Percentiles rank a stretch among this genome's conserved stretches.
Conservation (phyloP, 2,888 invertebrate genomes). For the Pachydiplax longipennis region DNA sequence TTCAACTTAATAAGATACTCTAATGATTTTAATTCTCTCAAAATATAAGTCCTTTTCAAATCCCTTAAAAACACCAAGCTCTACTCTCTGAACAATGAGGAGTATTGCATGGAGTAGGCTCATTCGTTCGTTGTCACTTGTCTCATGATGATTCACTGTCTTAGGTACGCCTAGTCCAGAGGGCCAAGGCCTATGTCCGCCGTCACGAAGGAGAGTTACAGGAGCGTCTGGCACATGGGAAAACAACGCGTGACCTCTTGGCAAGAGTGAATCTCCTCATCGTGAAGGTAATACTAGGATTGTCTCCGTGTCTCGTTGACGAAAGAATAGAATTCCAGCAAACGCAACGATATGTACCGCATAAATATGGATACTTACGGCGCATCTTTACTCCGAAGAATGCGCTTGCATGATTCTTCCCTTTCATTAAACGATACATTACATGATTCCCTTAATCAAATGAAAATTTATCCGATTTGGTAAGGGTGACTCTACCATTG, state of each 20-base stretch:
- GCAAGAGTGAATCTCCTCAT: slow-evolving; percentile 83
- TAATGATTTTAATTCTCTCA: neutral
- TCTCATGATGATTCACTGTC: neutral
- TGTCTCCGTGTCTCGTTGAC: neutral
- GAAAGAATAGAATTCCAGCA: neutral
- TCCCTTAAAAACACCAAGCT: too few species aligned
- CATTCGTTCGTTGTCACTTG: too few species aligned
- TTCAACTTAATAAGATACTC: neutral
- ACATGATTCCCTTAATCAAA: too few species aligned
- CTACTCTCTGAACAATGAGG: too few species aligned
- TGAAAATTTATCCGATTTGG: too few species aligned
- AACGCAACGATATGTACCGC: neutral
- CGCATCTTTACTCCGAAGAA: too few species aligned
- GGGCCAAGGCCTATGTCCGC: slow-evolving; percentile 87
- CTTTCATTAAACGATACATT: too few species aligned
- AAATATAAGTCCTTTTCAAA: neutral
- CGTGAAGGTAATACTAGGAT: slow-evolving; percentile 71
- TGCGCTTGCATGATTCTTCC: too few species aligned
- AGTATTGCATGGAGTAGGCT: too few species aligned
- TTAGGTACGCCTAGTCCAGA: slow-evolving; percentile 73
- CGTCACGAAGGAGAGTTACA: slow-evolving; percentile 90
- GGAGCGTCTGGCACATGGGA: slow-evolving; percentile 87
- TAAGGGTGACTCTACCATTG: too few species aligned
- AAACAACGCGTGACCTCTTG: slow-evolving; percentile 83
- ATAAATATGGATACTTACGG: too few species aligned